A percentile compares a stretch with the other conserved stretches of the same genome.
Conservation (phyloP, 2,113 vertebrate genomes). For the Cromileptes altivelis region DNA sequence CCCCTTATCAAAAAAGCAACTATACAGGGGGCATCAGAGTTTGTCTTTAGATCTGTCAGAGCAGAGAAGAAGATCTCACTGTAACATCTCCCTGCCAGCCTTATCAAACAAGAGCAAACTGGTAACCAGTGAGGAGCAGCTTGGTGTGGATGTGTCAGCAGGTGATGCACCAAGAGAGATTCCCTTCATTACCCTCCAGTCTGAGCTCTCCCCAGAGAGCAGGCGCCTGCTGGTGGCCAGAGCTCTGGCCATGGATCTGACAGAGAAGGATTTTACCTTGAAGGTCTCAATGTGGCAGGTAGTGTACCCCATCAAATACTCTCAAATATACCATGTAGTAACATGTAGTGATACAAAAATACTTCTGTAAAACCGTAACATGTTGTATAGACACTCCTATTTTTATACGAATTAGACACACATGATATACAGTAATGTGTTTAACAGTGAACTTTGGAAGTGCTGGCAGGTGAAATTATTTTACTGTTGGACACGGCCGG, state of each 20-base stretch:
- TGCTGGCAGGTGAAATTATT: not conserved
- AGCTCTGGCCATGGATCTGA: constrained; percentile 89
- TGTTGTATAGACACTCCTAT: no score
- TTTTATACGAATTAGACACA: not conserved
- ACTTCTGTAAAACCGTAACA: no score
- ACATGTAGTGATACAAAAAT: no score
- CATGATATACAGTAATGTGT: not conserved
- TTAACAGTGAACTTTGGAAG: not conserved
- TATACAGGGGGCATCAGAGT: constrained; percentile 85
- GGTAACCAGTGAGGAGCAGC: not conserved
- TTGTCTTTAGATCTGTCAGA: constrained; percentile 83
- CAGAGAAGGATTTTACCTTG: constrained; percentile 83
- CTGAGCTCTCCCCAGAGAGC: constrained; percentile 86
- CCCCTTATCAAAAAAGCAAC: constrained; percentile 64
- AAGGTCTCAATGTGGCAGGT: constrained; percentile 95
- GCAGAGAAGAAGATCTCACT: constrained; percentile 56
- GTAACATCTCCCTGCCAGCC: constrained; percentile 6
- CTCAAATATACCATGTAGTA: not conserved
- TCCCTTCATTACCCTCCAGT: constrained; percentile 80
- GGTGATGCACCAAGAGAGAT: constrained; percentile 47
- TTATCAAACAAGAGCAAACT: constrained; percentile 21
- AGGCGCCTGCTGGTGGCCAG: constrained; percentile 89
- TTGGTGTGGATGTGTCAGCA: constrained; percentile 27
- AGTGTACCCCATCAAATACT: constrained; percentile 35
- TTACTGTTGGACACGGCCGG: not conserved